Percentiles rank a stretch among this genome's conserved stretches.
Conservation (phyloP, 2,113 vertebrate species). For the Sardina pilchardus region DNA sequence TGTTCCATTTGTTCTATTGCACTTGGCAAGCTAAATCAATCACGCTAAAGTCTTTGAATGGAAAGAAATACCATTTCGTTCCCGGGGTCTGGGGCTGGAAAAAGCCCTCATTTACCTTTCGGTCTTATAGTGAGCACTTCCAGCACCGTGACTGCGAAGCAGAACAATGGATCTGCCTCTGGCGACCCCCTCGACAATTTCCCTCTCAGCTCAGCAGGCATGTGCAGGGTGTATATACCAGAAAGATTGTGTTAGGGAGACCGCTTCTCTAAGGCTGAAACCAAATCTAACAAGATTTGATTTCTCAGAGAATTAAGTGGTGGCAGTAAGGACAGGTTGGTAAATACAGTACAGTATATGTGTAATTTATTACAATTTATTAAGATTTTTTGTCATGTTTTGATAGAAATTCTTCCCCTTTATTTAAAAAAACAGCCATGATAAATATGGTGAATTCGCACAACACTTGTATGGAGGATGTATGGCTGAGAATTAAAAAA, state of each 20-base stretch:
- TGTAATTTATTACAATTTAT: not conserved
- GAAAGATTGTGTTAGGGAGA: not conserved
- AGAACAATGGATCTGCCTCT: not conserved
- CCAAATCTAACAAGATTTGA: not conserved
- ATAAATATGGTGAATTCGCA: not conserved
- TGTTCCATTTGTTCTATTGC: not conserved
- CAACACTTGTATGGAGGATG: too few relatives aligned
- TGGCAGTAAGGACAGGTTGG: not conserved
- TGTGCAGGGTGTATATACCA: not conserved
- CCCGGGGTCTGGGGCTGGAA: not conserved
- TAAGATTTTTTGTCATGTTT: not conserved
- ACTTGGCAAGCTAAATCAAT: constrained; percentile 1
- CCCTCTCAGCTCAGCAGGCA: not conserved
- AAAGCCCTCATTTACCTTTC: not conserved
- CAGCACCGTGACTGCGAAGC: not conserved
- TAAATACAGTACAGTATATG: too few relatives aligned
- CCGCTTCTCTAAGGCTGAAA: not conserved
- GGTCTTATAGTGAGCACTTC: not conserved
- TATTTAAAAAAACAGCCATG: not conserved
- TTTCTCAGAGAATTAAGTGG: not conserved
- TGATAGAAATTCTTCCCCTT: not conserved
- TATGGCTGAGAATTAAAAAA: too few relatives aligned
- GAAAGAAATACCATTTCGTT: constrained; percentile 4
- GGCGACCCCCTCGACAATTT: not conserved
- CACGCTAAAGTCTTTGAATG: not conserved